Percentiles rank a stretch among this genome's conserved stretches.
phyloP scores from a whole-genome alignment of 2,113 vertebrate species.

The Stigmatopora nigra region DNA sequence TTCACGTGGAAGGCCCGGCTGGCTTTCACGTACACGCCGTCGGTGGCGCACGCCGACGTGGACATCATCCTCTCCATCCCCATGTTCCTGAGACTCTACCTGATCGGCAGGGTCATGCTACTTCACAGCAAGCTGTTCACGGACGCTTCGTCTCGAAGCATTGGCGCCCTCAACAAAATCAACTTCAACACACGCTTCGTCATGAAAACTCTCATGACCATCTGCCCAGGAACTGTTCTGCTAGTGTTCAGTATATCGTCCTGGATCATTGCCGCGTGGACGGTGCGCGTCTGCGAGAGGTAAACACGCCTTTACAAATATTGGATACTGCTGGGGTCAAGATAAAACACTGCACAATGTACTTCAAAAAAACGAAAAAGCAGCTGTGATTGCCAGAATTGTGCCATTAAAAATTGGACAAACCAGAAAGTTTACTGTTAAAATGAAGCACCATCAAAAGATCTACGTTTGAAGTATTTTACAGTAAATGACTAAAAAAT shows the following conservation, averaged over 20 bases:
- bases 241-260: conserved; percentile 93
- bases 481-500: no score
- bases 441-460: no score
- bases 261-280: conserved; percentile 94
- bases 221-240: conserved; percentile 88
- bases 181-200: conserved; percentile 94
- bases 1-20: conserved; percentile 87
- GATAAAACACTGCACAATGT: conserved; percentile 30
- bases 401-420: no score
- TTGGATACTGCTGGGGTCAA: conserved; percentile 30
- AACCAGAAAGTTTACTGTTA: no score
- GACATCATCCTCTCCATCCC: conserved; percentile 89
- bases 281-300: conserved; percentile 90
- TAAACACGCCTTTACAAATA: conserved; percentile 54
- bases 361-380: conserved; percentile 10
- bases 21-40: conserved; percentile 82
- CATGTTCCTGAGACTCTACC: conserved; percentile 93
- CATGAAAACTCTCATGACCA: conserved; percentile 95
- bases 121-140: conserved; percentile 91
- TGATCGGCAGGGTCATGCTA: conserved; percentile 87
- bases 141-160: conserved; percentile 86
- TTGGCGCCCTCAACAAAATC: conserved; percentile 82
- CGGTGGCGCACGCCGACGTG: conserved; percentile 81
- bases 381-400: no score
- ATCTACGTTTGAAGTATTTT: no score